Evolutionary conservation across 2,797 vertebrate species (phyloP).

Genomic region (Kryptopterus vitreolus): DNA sequence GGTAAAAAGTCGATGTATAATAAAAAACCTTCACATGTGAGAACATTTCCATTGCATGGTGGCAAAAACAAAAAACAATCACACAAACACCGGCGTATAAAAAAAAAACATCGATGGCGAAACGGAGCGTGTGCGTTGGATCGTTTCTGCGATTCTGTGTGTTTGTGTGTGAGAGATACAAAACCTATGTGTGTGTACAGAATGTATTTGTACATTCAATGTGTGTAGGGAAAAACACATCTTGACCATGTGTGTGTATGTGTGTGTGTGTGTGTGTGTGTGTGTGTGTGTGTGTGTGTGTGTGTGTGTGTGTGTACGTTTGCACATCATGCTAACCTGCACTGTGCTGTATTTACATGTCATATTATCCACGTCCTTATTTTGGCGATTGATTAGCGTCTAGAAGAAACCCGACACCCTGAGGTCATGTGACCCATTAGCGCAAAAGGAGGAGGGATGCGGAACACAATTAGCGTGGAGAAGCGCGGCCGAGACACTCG

Average conservation of each 20-base stretch:
- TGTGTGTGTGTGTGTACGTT: no score
- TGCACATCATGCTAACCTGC: neutral
- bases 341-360: neutral
- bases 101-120: slow-evolving; percentile 33
- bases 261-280: no score
- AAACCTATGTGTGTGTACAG: no score
- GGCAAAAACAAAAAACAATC: neutral
- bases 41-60: neutral
- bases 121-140: neutral
- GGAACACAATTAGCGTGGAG: neutral
- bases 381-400: neutral
- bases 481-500: neutral
- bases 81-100: neutral
- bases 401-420: neutral
- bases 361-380: neutral
- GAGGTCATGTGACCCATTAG: neutral
- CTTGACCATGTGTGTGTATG: no score
- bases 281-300: no score
- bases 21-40: slow-evolving; percentile 2
- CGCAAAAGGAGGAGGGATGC: neutral
- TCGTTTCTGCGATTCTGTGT: no score
- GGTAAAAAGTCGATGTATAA: neutral
- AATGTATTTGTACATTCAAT: no score
- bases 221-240: no score
- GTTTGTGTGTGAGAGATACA: no score